These are phyloP conservation scores for Bombus fervidus DNA, from an alignment of 1,140 invertebrate genomes.

Conservation along the genomic window DNA sequence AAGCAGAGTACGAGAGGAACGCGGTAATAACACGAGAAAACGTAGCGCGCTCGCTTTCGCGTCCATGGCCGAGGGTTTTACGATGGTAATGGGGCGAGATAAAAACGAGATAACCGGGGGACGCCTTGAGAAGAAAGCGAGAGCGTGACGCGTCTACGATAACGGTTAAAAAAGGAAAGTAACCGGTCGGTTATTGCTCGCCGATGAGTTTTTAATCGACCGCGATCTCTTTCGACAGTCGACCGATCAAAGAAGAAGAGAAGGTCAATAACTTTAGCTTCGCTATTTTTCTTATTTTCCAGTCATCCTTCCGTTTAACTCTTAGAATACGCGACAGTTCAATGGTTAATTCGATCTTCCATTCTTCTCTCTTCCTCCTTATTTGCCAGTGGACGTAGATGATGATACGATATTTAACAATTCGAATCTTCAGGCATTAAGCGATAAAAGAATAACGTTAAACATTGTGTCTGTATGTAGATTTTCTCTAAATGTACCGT, in stretches of 20 bases:
- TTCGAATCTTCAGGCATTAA: too few relatives aligned
- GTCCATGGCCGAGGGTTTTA: conserved; percentile 52
- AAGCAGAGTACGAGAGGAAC: conserved; percentile 23
- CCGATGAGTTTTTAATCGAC: conserved; percentile 65
- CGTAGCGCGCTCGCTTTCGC: conserved; percentile 37
- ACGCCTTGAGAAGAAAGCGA: conserved; percentile 60
- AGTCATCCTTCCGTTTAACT: neutral
- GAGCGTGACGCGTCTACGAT: conserved; percentile 53
- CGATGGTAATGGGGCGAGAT: conserved; percentile 66
- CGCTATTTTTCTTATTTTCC: conserved; percentile 36
- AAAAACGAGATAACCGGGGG: conserved; percentile 58
- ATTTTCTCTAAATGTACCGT: neutral
- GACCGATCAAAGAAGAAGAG: conserved; percentile 53
- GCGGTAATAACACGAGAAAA: conserved; percentile 53
- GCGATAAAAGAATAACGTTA: too few relatives aligned
- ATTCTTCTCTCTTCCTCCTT: neutral
- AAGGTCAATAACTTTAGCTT: conserved; percentile 22
- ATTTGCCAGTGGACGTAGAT: too few relatives aligned
- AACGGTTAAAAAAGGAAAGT: conserved; percentile 49
- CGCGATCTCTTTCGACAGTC: conserved; percentile 54
- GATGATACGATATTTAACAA: too few relatives aligned
- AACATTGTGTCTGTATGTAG: too few relatives aligned
- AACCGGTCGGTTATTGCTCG: conserved; percentile 56
- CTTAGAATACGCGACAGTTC: neutral
- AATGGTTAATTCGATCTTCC: neutral